Percentiles rank a stretch among this genome's conserved stretches.
Conservation (phyloP, 92 coral and sea anemone species). For the Umimayanthus kanabou region DNA sequence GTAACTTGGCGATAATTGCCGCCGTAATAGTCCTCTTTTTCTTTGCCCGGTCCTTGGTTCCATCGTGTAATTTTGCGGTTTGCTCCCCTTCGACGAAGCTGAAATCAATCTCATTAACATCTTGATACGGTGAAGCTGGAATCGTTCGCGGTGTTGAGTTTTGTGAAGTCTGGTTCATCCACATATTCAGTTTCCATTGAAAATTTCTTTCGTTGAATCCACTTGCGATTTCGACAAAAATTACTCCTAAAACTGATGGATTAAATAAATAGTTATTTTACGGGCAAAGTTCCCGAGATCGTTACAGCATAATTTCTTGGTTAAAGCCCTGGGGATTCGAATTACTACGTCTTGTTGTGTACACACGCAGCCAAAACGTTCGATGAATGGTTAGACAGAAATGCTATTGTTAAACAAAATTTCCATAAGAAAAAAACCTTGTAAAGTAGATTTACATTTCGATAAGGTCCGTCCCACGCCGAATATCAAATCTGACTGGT, state of each 20-base stretch:
- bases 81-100: slow-evolving; percentile 37
- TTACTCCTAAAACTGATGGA: not conserved
- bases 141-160: not conserved
- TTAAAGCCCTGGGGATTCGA: slow-evolving; percentile 32
- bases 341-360: slow-evolving; percentile 11
- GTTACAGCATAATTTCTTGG: slow-evolving; percentile 23
- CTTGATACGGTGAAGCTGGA: slow-evolving; percentile 28
- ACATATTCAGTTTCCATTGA: not conserved
- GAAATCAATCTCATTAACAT: slow-evolving; percentile 59
- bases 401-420: slow-evolving; percentile 35
- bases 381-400: slow-evolving; percentile 25
- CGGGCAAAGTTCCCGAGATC: slow-evolving; percentile 6
- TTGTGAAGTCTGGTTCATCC: not conserved
- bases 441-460: slow-evolving; percentile 28
- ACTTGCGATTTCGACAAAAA: not conserved
- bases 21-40: slow-evolving; percentile 44
- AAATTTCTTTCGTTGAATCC: not conserved
- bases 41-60: not conserved
- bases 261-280: not conserved
- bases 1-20: slow-evolving; percentile 49
- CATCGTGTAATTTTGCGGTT: not conserved
- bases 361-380: slow-evolving; percentile 1
- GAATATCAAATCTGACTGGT: not conserved
- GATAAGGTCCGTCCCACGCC: not conserved
- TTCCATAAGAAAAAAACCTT: slow-evolving; percentile 36